Base-by-base conservation (phyloP, 2,888 invertebrate genomes). In the Blastobasis lacticolella region DNA sequence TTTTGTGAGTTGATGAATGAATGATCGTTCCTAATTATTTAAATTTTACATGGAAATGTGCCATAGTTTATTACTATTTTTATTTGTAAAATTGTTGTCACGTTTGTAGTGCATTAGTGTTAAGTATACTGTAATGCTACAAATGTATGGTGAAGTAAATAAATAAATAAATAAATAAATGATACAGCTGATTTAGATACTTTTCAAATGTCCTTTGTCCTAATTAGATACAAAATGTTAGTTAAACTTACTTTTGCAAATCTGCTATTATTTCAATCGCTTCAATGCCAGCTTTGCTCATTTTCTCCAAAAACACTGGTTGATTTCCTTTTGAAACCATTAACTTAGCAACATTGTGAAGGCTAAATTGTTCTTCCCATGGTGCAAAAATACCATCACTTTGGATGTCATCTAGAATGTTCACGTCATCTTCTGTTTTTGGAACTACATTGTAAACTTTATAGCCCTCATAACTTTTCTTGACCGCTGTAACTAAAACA, bases 401-500 rank as follows among this genome's bases (percentile, higher is more conserved):
- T 80, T 88, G 80, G 42, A 91, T 58, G 8, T 77, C 60, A 57
- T 79, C 70, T 5, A 92, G 63, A 23, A 78, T 64, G 10, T 74
- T 66, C 46, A 92, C 66, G 51, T 92, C 89, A 8, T 78, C 69
- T 4, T 73, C 63, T 10, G 77, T 83, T 54, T 76, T 74, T 0
- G 92, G 90, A 3, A 73, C 69, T 1, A 91, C 73, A 63, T 90
- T 84, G 58, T 89, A 92, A 5, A 93, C 87, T 59, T 89, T 90
- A 58, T 90, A 91, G 23, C 90, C 90, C 52, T 91, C 84, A 61
- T 89, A 93, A 46, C 71, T 73, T 57, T 60, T 71, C 38, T 60
- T 62, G 49, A 56, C 57, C 10, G 66, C 67, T 43, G 54, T n/a
- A 8, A 56, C 51, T 38, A 57, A 10, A 42, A 55, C 7, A 55